Percentiles rank a stretch among this genome's conserved stretches.
These are phyloP conservation scores for Zeuzera pyrina DNA, from an alignment of 2,888 invertebrate genomes.

Conservation along the genomic window DNA sequence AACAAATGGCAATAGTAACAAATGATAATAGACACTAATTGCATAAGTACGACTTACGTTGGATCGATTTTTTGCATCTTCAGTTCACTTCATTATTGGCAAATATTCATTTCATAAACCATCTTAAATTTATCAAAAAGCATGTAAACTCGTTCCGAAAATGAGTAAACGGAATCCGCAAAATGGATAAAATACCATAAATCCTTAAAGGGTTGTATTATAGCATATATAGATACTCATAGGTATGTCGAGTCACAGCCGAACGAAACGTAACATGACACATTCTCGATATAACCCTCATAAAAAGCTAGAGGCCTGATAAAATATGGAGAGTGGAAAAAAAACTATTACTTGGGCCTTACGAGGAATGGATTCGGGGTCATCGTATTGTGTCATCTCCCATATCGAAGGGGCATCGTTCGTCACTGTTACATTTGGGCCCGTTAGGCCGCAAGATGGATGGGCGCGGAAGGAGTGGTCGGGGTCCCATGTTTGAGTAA, in stretches of 20 bases:
- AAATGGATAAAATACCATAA: constrained; percentile 31
- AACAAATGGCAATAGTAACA: too few species aligned
- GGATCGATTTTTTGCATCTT: too few species aligned
- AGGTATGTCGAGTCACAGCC: constrained; percentile 27
- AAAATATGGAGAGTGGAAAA: constrained; percentile 54
- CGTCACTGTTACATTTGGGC: constrained; percentile 33
- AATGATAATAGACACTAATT: too few species aligned
- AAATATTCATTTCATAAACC: too few species aligned
- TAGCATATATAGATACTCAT: constrained; percentile 56
- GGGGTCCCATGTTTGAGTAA: constrained; percentile 19
- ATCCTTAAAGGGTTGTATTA: constrained; percentile 17
- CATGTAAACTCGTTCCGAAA: too few species aligned
- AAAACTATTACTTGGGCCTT: constrained; percentile 50
- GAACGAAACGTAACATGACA: constrained; percentile 45
- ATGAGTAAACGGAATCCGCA: constrained; percentile 13
- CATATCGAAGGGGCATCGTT: constrained; percentile 51
- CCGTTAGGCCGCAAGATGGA: constrained; percentile 38
- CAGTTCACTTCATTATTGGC: too few species aligned
- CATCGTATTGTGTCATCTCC: constrained; percentile 63
- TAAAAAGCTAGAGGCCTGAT: constrained; percentile 46
- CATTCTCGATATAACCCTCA: constrained; percentile 53
- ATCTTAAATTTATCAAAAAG: too few species aligned
- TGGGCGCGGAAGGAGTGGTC: constrained; percentile 20
- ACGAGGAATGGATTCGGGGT: constrained; percentile 53
- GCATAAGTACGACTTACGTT: too few species aligned